Evolutionary conservation across 2,797 vertebrate species (phyloP), one percentile per base, ranked within the genome.

Genomic region (Heterohyrax brucei): DNA sequence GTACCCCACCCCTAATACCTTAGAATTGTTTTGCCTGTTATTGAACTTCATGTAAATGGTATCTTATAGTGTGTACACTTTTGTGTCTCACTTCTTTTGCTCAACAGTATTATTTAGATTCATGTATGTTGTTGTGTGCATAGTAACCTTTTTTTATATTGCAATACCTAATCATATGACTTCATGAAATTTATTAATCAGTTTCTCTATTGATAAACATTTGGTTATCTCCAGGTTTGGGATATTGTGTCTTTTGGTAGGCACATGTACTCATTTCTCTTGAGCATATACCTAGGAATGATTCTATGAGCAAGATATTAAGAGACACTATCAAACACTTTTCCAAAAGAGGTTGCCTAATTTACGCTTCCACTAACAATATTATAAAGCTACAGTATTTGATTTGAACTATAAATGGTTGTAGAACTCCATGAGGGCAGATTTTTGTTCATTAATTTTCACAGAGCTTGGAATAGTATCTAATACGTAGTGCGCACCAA

Each of bases 291-390:
- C n/a, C 9, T 56, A 53, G 30, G 19, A 75, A 84, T 56, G 26
- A 39, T 39, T 39, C 39, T 39, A 39, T 39, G 39, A 39, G 39
- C 39, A 39, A 39, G 39, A 39, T 39, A 39, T 85, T 61, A 70
- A 61, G 28, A 56, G 68, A 66, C 8, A 66, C n/a, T 75, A 30
- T 8, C 13, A 88, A 33, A 82, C 14, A 82, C 21, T 82, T 88
- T 82, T 72, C 77, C n/a, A 93, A 88, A 88, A 81, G 24, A 33
- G 33, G n/a, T 53, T 87, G n/a, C 66, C 92, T 59, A 82, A n/a
- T 44, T 88, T 46, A 46, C 88, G 82, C 3, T 80, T 59, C 13
- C 56, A 56, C 77, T 88, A 88, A n/a, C 56, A 76, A 75, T 56
- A 50, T 14, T 75, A n/a, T 75, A 59, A 64, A 82, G 28, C 26